Base-by-base conservation (phyloP, 2,888 invertebrate species). In the Helobdella robusta region DNA sequence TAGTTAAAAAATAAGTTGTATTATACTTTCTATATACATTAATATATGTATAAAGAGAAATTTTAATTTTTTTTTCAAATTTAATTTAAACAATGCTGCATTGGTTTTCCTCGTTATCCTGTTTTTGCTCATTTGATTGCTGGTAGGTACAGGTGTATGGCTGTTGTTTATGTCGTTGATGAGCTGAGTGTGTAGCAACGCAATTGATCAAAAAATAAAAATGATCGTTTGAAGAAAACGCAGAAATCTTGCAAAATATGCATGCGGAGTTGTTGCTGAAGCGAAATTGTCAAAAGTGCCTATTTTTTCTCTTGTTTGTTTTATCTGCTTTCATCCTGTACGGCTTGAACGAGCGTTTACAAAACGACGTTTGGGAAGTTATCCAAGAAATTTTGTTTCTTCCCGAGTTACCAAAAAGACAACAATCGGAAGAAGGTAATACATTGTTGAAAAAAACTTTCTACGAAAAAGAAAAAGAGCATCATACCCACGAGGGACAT, bases 401-500 rank as follows among this genome's bases (percentile, higher is more conserved):
- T 20, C 54, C 54, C 30, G 6, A 5, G 8, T 28, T 54, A 23
- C 54, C 28, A 54, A 32, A 54, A 3, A 32, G 32, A 54, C 4
- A 5, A 4, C 5, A 4, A 4, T 4, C 4, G 4, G 5, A 25
- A 4, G 54, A 54, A 23, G 25, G n/a, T n/a, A n/a, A 8, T 20
- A n/a, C 54, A 5, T 4, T 25, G 3, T 20, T 54, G 25, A 54
- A 54, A 28, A 4, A 54, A 25, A 25, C 54, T 30, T 54, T 54
- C 32, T 54, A 54, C 32, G 28, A 25, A 6, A 4, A 28, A 15
- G 8, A 50, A 6, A n/a, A 6, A n/a, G 20, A 50, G n/a, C 30
- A 54, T 11, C 54, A 54, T 25, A 3, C 11, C 30, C 48, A 50
- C 34, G 32, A 62, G 20, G 44, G 44, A 23, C 70, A 70, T 60